Base-by-base conservation (phyloP, 2,888 invertebrate species). In the Iselma pallidipennis region DNA sequence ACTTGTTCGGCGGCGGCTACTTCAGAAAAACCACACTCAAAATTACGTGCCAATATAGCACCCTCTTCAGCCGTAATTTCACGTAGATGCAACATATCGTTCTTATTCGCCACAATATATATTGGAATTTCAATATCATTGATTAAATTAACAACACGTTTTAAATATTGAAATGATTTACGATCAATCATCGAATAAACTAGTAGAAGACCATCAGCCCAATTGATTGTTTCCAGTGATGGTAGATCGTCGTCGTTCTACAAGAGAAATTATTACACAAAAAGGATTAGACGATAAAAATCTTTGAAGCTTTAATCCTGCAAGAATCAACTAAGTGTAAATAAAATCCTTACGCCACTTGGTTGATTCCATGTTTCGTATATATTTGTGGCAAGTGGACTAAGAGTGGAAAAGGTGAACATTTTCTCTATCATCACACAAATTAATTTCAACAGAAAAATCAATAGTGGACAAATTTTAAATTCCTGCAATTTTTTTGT, bases 121-220 rank as follows among this genome's bases (percentile, higher is more conserved):
- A 93, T 85, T 0, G 94, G 94, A 63, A 90, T 88, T 66, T 92
- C 90, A 0, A 86, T 78, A 87, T 90, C 63, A 88, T 84, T 73
- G 81, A 69, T 82, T 72, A 66, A 78, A 76, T 84, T 88, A 77
- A 91, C 91, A 33, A 91, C 89, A 57, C 89, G 86, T 57, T 91
- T 87, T 58, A 94, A 89, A 78, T 91, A 94, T 80, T 91, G 91
- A 82, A 95, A 94, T 25, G 94, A 94, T 66, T 87, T 85, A 52
- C 93, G 84, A 81, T 96, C 95, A 0, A 92, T 95, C 76, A 96
- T 94, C 53, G 96, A 94, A 82, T 95, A 96, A 26, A 96, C 92
- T 48, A 96, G 83, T 57, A 94, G 87, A 60, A 95, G 83, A 0
- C 95, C 95, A 78, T 96, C 96, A 0, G 95, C 95, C 95, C 95